Percentiles rank a stretch among this genome's conserved stretches.
Evolutionary conservation across 64 coral and sea anemone genomes (phyloP).

Genomic region (Stylophora pistillata): DNA sequence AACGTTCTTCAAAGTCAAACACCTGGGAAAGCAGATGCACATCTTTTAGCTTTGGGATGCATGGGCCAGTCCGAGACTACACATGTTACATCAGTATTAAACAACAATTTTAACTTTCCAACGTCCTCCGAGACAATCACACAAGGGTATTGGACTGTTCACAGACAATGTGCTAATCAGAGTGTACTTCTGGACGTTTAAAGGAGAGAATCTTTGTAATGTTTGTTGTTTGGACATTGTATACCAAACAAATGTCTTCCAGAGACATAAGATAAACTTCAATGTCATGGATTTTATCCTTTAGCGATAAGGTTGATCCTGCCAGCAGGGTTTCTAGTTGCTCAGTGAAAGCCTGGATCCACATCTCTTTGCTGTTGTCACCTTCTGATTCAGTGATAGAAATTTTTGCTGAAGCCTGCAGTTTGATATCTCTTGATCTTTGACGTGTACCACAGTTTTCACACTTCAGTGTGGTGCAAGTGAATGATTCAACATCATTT

Average conservation of each 20-base stretch:
- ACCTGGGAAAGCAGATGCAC: too few species aligned
- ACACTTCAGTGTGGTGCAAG: too few species aligned
- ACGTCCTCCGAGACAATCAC: too few species aligned
- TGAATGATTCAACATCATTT: constrained; percentile 33
- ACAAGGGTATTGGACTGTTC: too few species aligned
- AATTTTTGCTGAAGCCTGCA: constrained; percentile 36
- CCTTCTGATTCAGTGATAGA: constrained; percentile 4
- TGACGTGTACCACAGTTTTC: constrained; percentile 43
- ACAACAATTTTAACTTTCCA: too few species aligned
- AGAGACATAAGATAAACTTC: constrained; percentile 44
- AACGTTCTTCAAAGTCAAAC: too few species aligned
- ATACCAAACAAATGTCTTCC: constrained; percentile 23
- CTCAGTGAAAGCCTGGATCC: constrained; percentile 46
- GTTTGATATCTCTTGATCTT: constrained; percentile 35
- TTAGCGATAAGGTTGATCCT: not conserved
- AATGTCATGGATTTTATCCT: constrained; percentile 30
- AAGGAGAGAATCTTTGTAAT: constrained; percentile 28
- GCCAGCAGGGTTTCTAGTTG: constrained; percentile 27
- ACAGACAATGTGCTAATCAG: too few species aligned
- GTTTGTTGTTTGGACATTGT: constrained; percentile 43
- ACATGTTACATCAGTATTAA: too few species aligned
- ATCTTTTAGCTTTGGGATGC: too few species aligned
- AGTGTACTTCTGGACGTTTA: constrained; percentile 26
- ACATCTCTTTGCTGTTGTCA: constrained; percentile 26
- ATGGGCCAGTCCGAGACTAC: too few species aligned